Evolutionary conservation across 2,888 invertebrate genomes (phyloP).

Genomic region (Callinectes sapidus): DNA sequence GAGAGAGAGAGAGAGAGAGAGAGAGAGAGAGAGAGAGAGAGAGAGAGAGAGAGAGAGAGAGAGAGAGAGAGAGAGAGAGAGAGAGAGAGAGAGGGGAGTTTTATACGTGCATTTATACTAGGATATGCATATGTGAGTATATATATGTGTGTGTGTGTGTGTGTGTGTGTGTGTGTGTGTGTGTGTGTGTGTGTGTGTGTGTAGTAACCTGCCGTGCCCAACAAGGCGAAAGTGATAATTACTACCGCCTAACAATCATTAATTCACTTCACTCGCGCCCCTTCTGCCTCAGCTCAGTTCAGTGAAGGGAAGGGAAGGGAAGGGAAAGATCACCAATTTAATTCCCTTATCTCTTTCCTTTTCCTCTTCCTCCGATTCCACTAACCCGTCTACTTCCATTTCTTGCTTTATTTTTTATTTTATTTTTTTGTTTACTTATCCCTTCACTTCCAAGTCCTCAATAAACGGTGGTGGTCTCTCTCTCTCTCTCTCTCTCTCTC

Average conservation of each 20-base stretch:
- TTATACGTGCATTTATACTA: no score
- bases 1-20: slow-evolving; percentile 8
- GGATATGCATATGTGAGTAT: background rate
- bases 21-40: slow-evolving; percentile 10
- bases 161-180: slow-evolving; percentile 29
- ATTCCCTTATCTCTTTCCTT: background rate
- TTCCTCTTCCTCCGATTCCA: background rate
- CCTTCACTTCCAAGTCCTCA: background rate
- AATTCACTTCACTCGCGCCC: background rate
- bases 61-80: no score
- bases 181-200: slow-evolving; percentile 10
- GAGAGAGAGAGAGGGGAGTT: no score
- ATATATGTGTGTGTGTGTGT: background rate
- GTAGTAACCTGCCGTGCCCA: background rate
- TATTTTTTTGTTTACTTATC: background rate
- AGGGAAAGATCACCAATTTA: background rate
- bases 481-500: background rate
- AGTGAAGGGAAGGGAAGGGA: background rate
- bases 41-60: background rate
- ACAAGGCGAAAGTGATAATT: background rate
- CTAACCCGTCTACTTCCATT: background rate
- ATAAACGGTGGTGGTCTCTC: background rate
- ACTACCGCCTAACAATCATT: background rate
- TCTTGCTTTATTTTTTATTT: background rate
- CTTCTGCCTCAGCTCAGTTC: background rate